phyloP scores from a whole-genome alignment of 2,113 vertebrate species.

The Jaculus jaculus region DNA sequence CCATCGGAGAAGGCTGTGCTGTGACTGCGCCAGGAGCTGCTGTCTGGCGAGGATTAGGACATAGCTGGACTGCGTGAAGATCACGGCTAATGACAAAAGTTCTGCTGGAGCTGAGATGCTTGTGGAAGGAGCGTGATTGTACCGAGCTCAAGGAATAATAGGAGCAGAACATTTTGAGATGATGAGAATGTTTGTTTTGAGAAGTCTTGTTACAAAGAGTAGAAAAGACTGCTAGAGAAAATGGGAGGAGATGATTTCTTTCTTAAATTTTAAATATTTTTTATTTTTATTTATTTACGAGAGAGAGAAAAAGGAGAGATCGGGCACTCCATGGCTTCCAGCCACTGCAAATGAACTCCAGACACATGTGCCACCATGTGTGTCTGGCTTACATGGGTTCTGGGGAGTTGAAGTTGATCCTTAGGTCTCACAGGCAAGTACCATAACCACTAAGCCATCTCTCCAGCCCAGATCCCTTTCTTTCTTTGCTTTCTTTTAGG shows the following conservation, averaged over 20 bases:
- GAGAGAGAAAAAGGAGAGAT: no score
- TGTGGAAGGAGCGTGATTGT: neutral
- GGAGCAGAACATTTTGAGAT: neutral
- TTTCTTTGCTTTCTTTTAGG: neutral
- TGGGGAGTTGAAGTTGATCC: no score
- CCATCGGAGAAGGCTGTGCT: neutral
- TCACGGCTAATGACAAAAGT: neutral
- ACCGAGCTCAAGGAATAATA: neutral
- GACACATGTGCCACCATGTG: no score
- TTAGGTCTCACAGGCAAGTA: no score
- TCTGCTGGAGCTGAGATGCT: neutral
- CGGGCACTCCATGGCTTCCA: no score
- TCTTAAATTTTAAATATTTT: neutral
- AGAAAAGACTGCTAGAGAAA: slow-evolving; percentile 1
- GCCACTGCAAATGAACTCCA: no score
- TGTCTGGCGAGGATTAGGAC: neutral
- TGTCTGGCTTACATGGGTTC: no score
- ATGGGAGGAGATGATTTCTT: neutral
- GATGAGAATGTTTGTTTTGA: neutral
- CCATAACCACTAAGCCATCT: no score
- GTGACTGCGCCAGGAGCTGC: neutral
- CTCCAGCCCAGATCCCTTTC: no score
- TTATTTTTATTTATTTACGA: neutral
- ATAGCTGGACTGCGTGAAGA: neutral
- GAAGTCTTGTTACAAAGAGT: neutral